Conservation (phyloP, 2,888 invertebrate species). For the Polyommatus icarus region DNA sequence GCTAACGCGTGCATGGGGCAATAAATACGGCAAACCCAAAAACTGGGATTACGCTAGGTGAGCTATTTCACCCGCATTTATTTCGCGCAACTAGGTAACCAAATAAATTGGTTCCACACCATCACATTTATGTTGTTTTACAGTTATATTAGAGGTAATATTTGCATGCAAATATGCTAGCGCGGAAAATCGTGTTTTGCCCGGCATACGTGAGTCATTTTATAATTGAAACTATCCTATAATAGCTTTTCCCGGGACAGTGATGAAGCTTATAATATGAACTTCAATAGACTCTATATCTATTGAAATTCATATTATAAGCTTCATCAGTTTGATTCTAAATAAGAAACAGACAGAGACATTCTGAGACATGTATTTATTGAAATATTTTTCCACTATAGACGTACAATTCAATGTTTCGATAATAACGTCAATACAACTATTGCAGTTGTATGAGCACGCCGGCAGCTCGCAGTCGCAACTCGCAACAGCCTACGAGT, state of each 20-base stretch:
- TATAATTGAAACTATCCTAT: no score
- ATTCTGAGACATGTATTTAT: background rate
- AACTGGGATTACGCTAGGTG: constrained; percentile 10
- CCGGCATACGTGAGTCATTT: no score
- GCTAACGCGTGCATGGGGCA: constrained; percentile 13
- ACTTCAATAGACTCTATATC: no score
- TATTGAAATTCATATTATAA: no score
- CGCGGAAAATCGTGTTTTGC: no score
- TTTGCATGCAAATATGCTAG: no score
- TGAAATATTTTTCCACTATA: background rate
- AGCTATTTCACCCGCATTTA: constrained; percentile 6
- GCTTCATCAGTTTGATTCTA: no score
- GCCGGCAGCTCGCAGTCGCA: background rate
- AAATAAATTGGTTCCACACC: background rate
- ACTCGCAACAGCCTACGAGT: constrained; percentile 12
- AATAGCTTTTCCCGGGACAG: no score
- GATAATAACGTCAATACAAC: background rate
- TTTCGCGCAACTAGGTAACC: background rate
- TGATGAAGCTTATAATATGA: no score
- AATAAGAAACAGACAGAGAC: background rate
- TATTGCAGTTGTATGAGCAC: background rate
- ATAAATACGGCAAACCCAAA: constrained; percentile 23
- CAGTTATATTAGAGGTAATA: background rate
- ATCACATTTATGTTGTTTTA: background rate
- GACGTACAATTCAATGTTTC: background rate